Evolutionary conservation across 2,797 vertebrate species (phyloP), one percentile per base, ranked within the genome.

Genomic region (Petrocephalus schoutedeni): DNA sequence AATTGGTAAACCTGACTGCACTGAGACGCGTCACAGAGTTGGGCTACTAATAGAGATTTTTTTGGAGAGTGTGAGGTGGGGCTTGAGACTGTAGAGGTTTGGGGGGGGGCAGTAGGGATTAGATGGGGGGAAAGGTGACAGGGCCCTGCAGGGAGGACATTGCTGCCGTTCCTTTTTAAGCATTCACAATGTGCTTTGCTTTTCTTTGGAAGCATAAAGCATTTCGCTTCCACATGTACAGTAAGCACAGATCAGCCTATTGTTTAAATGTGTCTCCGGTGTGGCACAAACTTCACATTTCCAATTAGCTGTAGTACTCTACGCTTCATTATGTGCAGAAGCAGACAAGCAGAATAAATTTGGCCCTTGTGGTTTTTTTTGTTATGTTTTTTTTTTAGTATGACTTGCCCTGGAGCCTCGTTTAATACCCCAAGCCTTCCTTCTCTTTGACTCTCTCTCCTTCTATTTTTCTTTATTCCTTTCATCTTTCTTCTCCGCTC

Each of bases 311-410:
- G 41, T 80, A 45, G 36, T 49, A n/a, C 74, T 80, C 41, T 80
- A 9, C 36, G 49, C 41, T 80, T 45, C 41, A 80, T 80, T 80
- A 84, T 91, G 88, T 89, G 88, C 89, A 89, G 89, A 90, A 90
- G 91, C 89, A 3, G 91, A 90, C 91, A 90, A 91, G 87, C 90
- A 92, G 88, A 71, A 86, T 89, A 90, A 84, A 92, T 88, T 59
- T 88, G 87, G 74, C 45, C 58, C 82, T 54, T 56, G 82, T 56
- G 21, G 59, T 32, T 19, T 54, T 84, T 49, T 41, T 49, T 83
- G 4, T 32, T 12, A 28, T 51, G 36, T 77, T 36, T 45, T 85
- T 85, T 32, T 36, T 36, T 14, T 54, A 83, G 45, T 53, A 85
- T 54, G 49, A 56, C 56, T 56, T 56, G 23, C 82, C 82, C 51